Evolutionary conservation across 2,113 vertebrate genomes (phyloP).

Genomic region (Noturus placidus): DNA sequence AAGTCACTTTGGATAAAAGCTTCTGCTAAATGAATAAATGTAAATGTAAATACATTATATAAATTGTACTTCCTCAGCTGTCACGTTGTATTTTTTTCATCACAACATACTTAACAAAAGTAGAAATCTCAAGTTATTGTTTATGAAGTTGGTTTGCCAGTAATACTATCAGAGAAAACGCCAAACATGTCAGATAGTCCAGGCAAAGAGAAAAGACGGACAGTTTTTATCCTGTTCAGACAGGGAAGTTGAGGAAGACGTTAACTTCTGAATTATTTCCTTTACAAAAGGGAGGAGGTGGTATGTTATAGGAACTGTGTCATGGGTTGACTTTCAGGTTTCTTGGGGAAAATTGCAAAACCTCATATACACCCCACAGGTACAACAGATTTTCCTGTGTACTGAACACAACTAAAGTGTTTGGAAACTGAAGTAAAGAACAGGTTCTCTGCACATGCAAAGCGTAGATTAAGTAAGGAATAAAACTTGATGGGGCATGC

Average conservation of each 20-base stretch:
- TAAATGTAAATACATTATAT: background rate
- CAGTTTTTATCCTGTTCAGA: background rate
- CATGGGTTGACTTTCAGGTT: constrained; percentile 30
- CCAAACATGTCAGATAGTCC: background rate
- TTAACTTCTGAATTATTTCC: background rate
- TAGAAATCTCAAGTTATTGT: background rate
- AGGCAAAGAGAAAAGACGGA: background rate
- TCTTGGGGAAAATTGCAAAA: constrained; percentile 9
- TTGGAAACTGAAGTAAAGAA: background rate
- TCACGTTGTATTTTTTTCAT: background rate
- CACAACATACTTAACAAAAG: background rate
- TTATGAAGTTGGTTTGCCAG: background rate
- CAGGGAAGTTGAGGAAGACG: background rate
- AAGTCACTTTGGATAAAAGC: no score
- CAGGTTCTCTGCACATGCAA: background rate
- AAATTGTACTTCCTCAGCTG: background rate
- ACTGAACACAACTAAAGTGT: background rate
- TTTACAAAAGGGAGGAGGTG: background rate
- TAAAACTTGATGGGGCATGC: background rate
- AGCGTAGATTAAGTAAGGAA: background rate
- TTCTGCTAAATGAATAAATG: no score
- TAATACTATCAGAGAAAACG: background rate
- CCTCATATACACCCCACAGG: background rate
- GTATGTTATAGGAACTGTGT: background rate
- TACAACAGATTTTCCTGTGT: background rate